A percentile compares a stretch with the other conserved stretches of the same genome.
Conservation (phyloP, 2,113 vertebrate species). For the Danionella cerebrum region DNA sequence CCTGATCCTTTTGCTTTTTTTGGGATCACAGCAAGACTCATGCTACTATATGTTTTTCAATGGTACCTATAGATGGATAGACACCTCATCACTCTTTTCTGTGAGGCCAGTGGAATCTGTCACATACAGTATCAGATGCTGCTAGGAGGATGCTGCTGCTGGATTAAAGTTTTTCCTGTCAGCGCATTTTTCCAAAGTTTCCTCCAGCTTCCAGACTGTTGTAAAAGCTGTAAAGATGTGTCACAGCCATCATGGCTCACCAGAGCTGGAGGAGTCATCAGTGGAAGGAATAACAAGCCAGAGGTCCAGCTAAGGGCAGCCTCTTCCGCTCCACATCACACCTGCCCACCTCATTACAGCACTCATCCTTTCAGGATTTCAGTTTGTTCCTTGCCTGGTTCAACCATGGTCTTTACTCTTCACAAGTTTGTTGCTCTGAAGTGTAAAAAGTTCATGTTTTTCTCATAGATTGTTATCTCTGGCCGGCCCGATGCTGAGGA, state of each 20-base stretch:
- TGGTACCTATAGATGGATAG: not conserved
- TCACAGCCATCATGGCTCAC: slow-evolving; percentile 14
- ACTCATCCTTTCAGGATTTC: slow-evolving; percentile 28
- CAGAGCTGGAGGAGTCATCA: slow-evolving; percentile 2
- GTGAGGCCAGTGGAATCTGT: not conserved
- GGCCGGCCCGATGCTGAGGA: slow-evolving; percentile 76
- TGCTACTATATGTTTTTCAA: not conserved
- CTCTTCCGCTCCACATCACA: slow-evolving; percentile 25
- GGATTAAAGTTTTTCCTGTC: not conserved
- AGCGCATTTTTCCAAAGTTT: slow-evolving; percentile 5
- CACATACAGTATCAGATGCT: not conserved
- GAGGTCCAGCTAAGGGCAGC: slow-evolving; percentile 30
- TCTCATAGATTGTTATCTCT: slow-evolving; percentile 76
- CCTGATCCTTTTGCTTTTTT: not conserved
- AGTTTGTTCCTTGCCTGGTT: slow-evolving; percentile 31
- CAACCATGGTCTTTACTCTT: not conserved
- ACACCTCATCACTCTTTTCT: not conserved
- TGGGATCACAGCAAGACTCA: not conserved
- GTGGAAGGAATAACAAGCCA: slow-evolving; percentile 36
- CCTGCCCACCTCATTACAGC: slow-evolving; percentile 40
- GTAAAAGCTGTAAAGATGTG: slow-evolving; percentile 10
- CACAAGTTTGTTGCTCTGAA: not conserved
- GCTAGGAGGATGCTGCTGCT: not conserved
- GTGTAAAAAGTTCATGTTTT: not conserved
- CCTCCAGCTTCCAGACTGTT: not conserved